Evolutionary conservation across 2,888 invertebrate species (phyloP), one percentile per base, ranked within the genome.

Genomic region (Alsophila aescularia): DNA sequence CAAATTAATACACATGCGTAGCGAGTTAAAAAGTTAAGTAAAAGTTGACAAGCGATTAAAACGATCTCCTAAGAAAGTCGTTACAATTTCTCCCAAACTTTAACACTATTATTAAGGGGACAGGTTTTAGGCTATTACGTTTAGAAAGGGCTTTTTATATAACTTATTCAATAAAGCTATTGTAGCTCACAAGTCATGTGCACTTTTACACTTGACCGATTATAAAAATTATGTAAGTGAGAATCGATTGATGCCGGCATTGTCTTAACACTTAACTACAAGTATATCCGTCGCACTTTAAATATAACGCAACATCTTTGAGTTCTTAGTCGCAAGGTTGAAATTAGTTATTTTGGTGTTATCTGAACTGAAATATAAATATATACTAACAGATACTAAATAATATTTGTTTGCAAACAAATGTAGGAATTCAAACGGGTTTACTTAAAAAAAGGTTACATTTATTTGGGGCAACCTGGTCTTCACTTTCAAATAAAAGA

Each of bases 211-310:
- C 18, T 37, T 29, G 29, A 50, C 35, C 39, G 34, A 34, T 53
- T 42, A 44, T 58, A 56, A 41, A 58, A 64, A 55, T 52, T 58
- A 60, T 50, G 50, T 64, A 37, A 36, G 42, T 24, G 42, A 16
- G 24, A 27, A 36, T 10, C 6, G 24, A 18, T 37, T 24, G 12
- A 24, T 35, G 34, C 21, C 9, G n/a, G 29, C 43, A 48, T 43
- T 47, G 45, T 42, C 35, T 41, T 35, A 35, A 29, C 18, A 41
- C 42, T 36, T 18, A 5, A 10, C 21, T 2, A 32, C 32, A 32
- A 21, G 34, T 2, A 31, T 32, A 24, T 13, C 12, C n/a, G 12
- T 39, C 21, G 12, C 12, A 24, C 13, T 16, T 7, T 32, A 1
- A 36, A 36, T 16, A n/a, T 3, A 14, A 12, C 10, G 15, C 15